Conservation (phyloP, 2,797 vertebrate species). For the Lagorchestes hirsutus region DNA sequence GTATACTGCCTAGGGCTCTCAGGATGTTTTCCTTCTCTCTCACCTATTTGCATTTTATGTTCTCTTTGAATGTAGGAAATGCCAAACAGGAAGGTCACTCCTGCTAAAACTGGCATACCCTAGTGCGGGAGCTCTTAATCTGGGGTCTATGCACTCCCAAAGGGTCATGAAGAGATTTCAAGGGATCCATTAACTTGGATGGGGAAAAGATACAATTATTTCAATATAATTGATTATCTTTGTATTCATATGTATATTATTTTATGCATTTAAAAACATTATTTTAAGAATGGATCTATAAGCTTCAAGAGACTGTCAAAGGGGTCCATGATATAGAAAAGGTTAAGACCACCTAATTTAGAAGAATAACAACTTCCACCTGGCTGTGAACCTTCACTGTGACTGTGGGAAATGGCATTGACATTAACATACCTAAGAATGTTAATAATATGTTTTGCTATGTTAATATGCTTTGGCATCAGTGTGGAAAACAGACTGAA, state of each 20-base stretch:
- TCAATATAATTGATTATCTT: background rate
- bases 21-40: constrained; percentile 1
- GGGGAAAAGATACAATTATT: background rate
- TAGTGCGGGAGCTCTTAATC: background rate
- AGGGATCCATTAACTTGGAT: background rate
- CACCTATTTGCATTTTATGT: background rate
- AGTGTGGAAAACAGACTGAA: background rate
- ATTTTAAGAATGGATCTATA: background rate
- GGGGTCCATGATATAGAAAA: background rate
- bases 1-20: background rate
- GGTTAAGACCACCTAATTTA: background rate
- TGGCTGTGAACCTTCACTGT: background rate
- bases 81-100: background rate
- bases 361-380: background rate
- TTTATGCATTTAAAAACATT: background rate
- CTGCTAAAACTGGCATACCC: background rate
- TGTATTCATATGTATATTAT: background rate
- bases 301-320: background rate
- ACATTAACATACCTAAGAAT: background rate
- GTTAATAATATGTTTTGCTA: background rate
- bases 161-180: background rate
- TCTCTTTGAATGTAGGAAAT: constrained; percentile 2
- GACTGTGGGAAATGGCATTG: background rate
- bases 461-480: background rate
- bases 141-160: background rate